Evolutionary conservation across 1,140 invertebrate species (phyloP).

Genomic region (Temnothorax curvispinosus): DNA sequence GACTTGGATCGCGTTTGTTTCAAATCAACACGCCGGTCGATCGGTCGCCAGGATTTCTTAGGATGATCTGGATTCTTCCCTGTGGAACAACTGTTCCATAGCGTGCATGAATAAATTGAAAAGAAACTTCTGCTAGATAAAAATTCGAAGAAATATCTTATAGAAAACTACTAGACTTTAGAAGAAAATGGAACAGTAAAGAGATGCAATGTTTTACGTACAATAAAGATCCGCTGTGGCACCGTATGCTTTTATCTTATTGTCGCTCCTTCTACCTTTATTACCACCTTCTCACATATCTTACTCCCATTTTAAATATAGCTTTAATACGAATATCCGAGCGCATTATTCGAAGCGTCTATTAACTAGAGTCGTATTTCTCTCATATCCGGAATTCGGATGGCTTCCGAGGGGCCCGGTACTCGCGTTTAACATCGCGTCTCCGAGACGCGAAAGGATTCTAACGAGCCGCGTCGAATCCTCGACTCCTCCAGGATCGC

Average conservation of each 20-base stretch:
- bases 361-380: neutral
- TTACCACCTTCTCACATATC: neutral
- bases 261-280: neutral
- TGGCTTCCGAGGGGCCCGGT: conserved; percentile 9
- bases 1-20: conserved; percentile 12
- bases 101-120: neutral
- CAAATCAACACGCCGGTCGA: conserved; percentile 5
- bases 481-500: conserved; percentile 54
- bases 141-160: neutral
- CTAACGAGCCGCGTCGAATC: conserved; percentile 28
- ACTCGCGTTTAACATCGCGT: conserved; percentile 23
- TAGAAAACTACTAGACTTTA: neutral
- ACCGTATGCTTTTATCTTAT: neutral
- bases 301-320: neutral
- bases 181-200: neutral
- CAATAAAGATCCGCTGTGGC: neutral
- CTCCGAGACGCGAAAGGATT: conserved; percentile 17
- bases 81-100: neutral
- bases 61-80: neutral
- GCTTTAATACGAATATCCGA: neutral
- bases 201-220: neutral
- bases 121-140: neutral
- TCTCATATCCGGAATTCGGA: neutral
- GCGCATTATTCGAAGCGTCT: neutral
- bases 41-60: neutral